A percentile compares a stretch with the other conserved stretches of the same genome.
Conservation (phyloP, 2,797 vertebrate species). For the Sarcophilus harrisii region DNA sequence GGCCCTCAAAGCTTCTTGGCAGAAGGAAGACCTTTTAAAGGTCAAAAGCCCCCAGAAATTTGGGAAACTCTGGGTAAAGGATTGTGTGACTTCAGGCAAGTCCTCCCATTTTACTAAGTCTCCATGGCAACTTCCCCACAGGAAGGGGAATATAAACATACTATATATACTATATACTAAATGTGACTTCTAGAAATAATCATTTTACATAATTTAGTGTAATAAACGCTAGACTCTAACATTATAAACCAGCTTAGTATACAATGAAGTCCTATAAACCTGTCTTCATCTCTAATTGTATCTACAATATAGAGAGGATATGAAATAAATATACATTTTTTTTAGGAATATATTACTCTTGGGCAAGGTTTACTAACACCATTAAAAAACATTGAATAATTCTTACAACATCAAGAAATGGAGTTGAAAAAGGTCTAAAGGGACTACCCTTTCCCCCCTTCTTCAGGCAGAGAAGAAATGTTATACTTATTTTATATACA, state of each 20-base stretch:
- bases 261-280: constrained; percentile 2
- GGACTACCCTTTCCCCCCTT: neutral
- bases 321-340: neutral
- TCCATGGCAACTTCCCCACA: neutral
- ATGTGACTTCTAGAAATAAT: neutral
- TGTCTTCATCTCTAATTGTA: neutral
- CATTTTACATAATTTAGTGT: neutral
- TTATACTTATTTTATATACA: neutral
- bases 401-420: neutral
- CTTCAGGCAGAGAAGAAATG: neutral
- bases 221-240: neutral
- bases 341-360: neutral
- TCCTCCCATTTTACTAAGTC: neutral
- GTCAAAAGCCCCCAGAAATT: neutral
- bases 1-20: neutral
- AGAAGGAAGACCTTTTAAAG: neutral
- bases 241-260: neutral
- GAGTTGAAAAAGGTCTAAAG: neutral
- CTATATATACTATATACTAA: neutral
- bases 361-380: neutral
- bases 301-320: neutral
- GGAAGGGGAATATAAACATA: neutral
- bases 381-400: neutral
- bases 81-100: neutral
- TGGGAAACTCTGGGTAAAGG: neutral